A percentile compares a stretch with the other conserved stretches of the same genome.
Conservation (phyloP, 1,140 invertebrate genomes). For the Lasaia peninsularis region DNA sequence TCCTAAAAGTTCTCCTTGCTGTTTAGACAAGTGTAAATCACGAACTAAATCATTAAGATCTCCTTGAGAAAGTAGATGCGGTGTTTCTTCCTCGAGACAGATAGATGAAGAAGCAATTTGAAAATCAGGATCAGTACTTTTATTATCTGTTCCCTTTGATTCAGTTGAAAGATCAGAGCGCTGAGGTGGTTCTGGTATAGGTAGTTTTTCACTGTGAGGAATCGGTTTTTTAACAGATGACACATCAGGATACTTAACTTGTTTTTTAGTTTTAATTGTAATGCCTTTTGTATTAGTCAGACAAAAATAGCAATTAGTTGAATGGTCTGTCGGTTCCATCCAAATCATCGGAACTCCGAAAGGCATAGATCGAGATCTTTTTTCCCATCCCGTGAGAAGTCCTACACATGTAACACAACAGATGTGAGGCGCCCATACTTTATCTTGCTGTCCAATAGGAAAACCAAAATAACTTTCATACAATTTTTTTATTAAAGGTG, state of each 20-base stretch:
- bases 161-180: too few relatives aligned
- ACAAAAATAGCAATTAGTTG: conserved; percentile 16
- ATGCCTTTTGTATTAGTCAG: conserved; percentile 15
- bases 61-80: background rate
- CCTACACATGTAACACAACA: conserved; percentile 23
- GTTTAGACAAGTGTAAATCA: background rate
- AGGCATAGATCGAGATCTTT: conserved; percentile 17
- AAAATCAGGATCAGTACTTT: too few relatives aligned
- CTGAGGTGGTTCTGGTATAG: too few relatives aligned
- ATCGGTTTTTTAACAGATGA: conserved; percentile 16
- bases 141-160: too few relatives aligned
- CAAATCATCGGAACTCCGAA: conserved; percentile 17
- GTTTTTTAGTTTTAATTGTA: conserved; percentile 26
- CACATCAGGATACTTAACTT: conserved; percentile 17
- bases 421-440: conserved; percentile 29
- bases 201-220: conserved; percentile 19
- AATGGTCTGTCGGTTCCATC: conserved; percentile 16
- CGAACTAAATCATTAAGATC: background rate
- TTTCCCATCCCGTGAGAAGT: conserved; percentile 12
- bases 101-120: too few relatives aligned
- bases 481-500: conserved; percentile 5
- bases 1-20: background rate
- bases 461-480: conserved; percentile 22
- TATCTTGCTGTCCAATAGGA: conserved; percentile 26
- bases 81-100: too few relatives aligned